Base-by-base conservation (phyloP, 2,797 vertebrate genomes). In the Acanthornis magna region DNA sequence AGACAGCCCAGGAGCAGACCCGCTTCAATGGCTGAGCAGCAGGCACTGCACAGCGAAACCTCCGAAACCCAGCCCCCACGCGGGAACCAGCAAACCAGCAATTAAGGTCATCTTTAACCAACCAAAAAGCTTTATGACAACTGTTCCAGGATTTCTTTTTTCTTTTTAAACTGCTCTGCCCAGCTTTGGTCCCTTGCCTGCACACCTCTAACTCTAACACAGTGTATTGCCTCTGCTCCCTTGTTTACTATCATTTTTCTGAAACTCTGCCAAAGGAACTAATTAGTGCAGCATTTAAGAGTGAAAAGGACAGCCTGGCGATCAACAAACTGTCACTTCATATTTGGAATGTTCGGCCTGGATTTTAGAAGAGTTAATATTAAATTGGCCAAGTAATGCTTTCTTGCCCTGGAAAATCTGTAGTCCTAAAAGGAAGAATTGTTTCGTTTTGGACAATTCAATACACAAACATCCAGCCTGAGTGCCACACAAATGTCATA, bases 1-100 rank as follows among this genome's bases (percentile, higher is more conserved):
- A 38, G 36, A 11, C 36, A 38, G 36, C 36, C 11, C 11, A 38
- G 36, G 36, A 11, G 36, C 11, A 11, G 36, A 38, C 36, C 36
- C 36, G 9, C 36, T 38, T 9, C 36, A 38, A 38, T 36, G 26
- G 26, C 36, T 30, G 29, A 42, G 60, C 38, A 22, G 13, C 22
- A 23, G 43, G 45, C 45, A 47, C 11, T 11, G 5, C 38, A 11
- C 40, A 62, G 13, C 27, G 5, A 29, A 32, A 12, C 61, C 40
- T n/a, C 61, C 5, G 21, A 9, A 23, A 32, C 15, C 14, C 12
- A 1, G 10, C 2, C 40, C 40, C 20, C 3, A 40, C 1, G 29
- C 40, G 23, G 11, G 10, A 11, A 23, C 20, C 40, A 43, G 5
- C 40, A 9, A 16, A 32, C 14, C 30, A 63, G 20, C 30, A 63